These are phyloP conservation scores for Samia ricini DNA, from an alignment of 1,140 invertebrate genomes.

Conservation along the genomic window DNA sequence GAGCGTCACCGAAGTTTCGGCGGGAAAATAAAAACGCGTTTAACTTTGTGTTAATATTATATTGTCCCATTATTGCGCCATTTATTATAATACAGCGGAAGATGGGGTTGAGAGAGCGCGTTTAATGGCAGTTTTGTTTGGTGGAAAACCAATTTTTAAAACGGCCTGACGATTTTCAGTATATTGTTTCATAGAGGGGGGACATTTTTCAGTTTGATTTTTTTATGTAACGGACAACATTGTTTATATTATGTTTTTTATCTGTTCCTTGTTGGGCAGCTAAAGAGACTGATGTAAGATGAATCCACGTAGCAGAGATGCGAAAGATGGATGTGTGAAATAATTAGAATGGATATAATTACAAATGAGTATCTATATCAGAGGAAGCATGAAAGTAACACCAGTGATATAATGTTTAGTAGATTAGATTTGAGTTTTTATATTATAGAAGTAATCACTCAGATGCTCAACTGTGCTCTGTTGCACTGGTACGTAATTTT, in stretches of 20 bases:
- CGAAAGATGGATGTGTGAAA: no score
- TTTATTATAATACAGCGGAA: conserved; percentile 73
- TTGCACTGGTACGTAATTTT: no score
- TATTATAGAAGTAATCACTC: no score
- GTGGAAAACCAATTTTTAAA: conserved; percentile 58
- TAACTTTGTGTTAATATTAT: conserved; percentile 77
- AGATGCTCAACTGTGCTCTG: no score
- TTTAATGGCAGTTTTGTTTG: conserved; percentile 75
- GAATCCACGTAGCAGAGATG: no score
- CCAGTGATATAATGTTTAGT: no score
- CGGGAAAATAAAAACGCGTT: conserved; percentile 72
- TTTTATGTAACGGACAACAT: not conserved
- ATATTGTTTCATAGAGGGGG: conserved; percentile 31
- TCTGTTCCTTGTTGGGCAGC: no score
- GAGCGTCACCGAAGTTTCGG: conserved; percentile 56
- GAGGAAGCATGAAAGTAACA: no score
- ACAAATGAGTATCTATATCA: no score
- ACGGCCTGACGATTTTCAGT: conserved; percentile 58
- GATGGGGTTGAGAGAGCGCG: conserved; percentile 65
- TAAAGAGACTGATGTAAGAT: no score
- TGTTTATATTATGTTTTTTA: not conserved
- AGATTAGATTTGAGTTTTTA: no score
- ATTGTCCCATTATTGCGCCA: conserved; percentile 76
- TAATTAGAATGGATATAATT: no score
- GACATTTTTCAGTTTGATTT: not conserved